A percentile compares a stretch with the other conserved stretches of the same genome.
Evolutionary conservation across 2,113 vertebrate species (phyloP).

Genomic region (Hydrolagus affinis): DNA sequence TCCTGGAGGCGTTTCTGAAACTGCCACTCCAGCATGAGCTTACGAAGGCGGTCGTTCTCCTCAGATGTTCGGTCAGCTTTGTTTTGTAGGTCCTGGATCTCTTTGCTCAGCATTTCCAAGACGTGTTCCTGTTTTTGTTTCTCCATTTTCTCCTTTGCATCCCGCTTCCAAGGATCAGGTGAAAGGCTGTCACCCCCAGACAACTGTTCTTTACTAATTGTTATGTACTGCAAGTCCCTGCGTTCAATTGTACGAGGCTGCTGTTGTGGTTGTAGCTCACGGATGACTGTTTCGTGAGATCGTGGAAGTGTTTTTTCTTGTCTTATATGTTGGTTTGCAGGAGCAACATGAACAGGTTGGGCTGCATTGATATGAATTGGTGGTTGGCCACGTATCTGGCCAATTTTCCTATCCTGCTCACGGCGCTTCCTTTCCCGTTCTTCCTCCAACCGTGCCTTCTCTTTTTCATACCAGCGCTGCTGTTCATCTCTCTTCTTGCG

Average conservation of each 20-base stretch:
- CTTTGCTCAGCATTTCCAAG: constrained; percentile 87
- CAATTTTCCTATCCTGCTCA: constrained; percentile 88
- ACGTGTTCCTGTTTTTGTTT: constrained; percentile 97
- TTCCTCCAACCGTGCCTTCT: constrained; percentile 91
- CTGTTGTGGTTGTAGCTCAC: constrained; percentile 89
- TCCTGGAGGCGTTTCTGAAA: constrained; percentile 95
- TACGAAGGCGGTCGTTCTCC: constrained; percentile 86
- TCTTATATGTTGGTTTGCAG: constrained; percentile 44
- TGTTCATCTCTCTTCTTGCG: constrained; percentile 90
- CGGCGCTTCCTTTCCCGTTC: constrained; percentile 86
- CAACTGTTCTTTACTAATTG: constrained; percentile 84
- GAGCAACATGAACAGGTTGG: constrained; percentile 40
- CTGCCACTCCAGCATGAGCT: constrained; percentile 97
- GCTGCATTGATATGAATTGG: constrained; percentile 48
- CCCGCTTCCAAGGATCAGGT: constrained; percentile 93
- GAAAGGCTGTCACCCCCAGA: constrained; percentile 83
- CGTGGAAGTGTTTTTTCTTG: constrained; percentile 70
- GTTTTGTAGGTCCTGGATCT: constrained; percentile 89
- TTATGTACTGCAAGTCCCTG: constrained; percentile 88
- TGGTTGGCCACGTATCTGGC: constrained; percentile 71
- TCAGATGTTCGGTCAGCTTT: constrained; percentile 80
- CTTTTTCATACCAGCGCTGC: constrained; percentile 96
- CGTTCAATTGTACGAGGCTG: constrained; percentile 93
- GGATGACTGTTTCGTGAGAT: constrained; percentile 82
- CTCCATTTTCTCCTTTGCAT: constrained; percentile 91